Evolutionary conservation across 2,797 vertebrate genomes (phyloP).

Genomic region (Pseudomugil gertrudae): DNA sequence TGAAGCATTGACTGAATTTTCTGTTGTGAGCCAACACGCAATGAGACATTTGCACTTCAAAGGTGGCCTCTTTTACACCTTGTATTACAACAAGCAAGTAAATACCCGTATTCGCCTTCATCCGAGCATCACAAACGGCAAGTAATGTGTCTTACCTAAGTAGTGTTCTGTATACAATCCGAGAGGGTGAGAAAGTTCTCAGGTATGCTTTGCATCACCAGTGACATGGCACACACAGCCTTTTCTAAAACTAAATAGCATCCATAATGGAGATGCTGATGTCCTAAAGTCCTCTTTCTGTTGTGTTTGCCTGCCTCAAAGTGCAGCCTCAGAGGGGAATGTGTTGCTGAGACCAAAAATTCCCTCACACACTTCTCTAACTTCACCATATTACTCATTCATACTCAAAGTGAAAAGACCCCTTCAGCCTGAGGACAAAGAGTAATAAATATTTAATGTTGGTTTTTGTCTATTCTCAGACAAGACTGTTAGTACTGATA

Average conservation of each 20-base stretch:
- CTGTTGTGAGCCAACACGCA: slow-evolving; percentile 25
- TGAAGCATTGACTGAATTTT: slow-evolving; percentile 41
- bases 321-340: slow-evolving; percentile 47
- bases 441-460: slow-evolving; percentile 70
- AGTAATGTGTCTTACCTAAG: slow-evolving; percentile 67
- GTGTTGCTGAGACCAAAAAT: slow-evolving; percentile 42
- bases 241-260: slow-evolving; percentile 70
- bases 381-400: slow-evolving; percentile 31
- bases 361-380: slow-evolving; percentile 39
- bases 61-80: slow-evolving; percentile 51
- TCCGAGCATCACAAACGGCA: slow-evolving; percentile 23
- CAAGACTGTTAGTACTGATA: slow-evolving; percentile 39
- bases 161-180: slow-evolving; percentile 34
- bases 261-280: slow-evolving; percentile 51
- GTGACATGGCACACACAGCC: slow-evolving; percentile 50
- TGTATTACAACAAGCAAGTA: slow-evolving; percentile 25
- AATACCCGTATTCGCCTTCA: slow-evolving; percentile 1
- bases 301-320: slow-evolving; percentile 38
- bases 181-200: slow-evolving; percentile 24
- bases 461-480: slow-evolving; percentile 52
- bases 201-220: slow-evolving; percentile 46
- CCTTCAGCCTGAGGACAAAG: slow-evolving; percentile 35
- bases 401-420: slow-evolving; percentile 42
- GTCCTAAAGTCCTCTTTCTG: slow-evolving; percentile 54
- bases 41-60: slow-evolving; percentile 73